Percentiles rank a stretch among this genome's conserved stretches.
These are phyloP conservation scores for Heliconius eleuchia DNA, from an alignment of 1,140 invertebrate genomes.

Conservation along the genomic window DNA sequence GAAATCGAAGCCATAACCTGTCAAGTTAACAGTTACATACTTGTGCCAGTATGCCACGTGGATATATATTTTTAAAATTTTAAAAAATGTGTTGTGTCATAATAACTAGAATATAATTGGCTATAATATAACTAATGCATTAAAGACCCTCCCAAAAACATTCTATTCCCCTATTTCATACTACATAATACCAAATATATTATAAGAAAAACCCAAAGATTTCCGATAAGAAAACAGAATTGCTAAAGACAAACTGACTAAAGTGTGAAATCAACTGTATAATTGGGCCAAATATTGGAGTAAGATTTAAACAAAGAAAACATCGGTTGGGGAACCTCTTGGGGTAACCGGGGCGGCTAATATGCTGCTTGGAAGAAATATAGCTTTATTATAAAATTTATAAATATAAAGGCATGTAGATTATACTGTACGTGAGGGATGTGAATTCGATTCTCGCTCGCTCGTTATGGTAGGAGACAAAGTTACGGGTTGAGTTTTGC, in stretches of 20 bases:
- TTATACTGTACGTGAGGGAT: no score
- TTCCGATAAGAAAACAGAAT: constrained; percentile 46
- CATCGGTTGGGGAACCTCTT: constrained; percentile 62
- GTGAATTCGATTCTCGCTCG: no score
- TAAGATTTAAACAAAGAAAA: constrained; percentile 69
- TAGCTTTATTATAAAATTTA: neutral
- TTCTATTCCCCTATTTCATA: neutral
- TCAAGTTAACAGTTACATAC: no score
- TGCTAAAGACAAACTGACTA: constrained; percentile 59
- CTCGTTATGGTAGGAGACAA: no score
- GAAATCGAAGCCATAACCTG: no score
- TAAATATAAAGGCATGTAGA: neutral
- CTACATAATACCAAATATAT: neutral
- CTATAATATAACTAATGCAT: no score
- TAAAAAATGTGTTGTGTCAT: no score
- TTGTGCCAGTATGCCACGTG: no score
- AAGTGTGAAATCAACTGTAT: constrained; percentile 75
- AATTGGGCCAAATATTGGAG: constrained; percentile 72
- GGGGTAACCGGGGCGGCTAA: constrained; percentile 53
- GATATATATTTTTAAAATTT: no score
- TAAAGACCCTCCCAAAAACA: neutral
- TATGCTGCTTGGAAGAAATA: constrained; percentile 44
- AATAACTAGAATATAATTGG: no score
- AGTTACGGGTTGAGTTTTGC: no score
- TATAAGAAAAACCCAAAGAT: constrained; percentile 18